Evolutionary conservation across 1,140 invertebrate genomes (phyloP).

Genomic region (Drosophila tani): DNA sequence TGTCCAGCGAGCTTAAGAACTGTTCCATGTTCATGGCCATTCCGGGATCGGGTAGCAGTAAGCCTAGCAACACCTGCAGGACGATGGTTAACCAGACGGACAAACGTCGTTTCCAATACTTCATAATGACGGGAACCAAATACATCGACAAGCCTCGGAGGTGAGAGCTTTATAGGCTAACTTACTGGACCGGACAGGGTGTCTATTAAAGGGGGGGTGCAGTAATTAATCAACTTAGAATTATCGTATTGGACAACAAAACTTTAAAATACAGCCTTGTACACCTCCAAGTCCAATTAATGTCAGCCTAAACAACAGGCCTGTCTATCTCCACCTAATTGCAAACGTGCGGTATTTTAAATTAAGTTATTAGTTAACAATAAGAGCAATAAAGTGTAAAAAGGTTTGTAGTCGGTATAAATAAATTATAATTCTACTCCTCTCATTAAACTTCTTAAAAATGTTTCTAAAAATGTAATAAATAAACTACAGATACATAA

Average conservation of each 20-base stretch:
- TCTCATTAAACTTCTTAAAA: background rate
- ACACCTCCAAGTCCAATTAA: slow-evolving; percentile 16
- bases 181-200: background rate
- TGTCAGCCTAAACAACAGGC: slow-evolving; percentile 21
- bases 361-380: slow-evolving; percentile 60
- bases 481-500: too few species aligned
- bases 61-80: slow-evolving; percentile 10
- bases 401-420: slow-evolving; percentile 37
- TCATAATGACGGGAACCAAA: slow-evolving; percentile 20
- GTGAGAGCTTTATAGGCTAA: slow-evolving; percentile 37
- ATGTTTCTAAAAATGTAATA: background rate
- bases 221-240: slow-evolving; percentile 28
- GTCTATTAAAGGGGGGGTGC: slow-evolving; percentile 37
- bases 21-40: slow-evolving; percentile 74
- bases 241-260: background rate
- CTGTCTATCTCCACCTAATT: slow-evolving; percentile 32
- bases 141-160: background rate
- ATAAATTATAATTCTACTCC: background rate
- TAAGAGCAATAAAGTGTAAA: slow-evolving; percentile 68
- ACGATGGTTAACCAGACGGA: slow-evolving; percentile 22
- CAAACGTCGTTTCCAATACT: slow-evolving; percentile 7
- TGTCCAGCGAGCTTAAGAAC: slow-evolving; percentile 73
- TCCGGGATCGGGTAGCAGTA: slow-evolving; percentile 16
- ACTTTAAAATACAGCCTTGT: slow-evolving; percentile 2
- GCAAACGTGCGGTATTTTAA: slow-evolving; percentile 36